Evolutionary conservation across 2,888 invertebrate genomes (phyloP).

Genomic region (Byasa hedistus): DNA sequence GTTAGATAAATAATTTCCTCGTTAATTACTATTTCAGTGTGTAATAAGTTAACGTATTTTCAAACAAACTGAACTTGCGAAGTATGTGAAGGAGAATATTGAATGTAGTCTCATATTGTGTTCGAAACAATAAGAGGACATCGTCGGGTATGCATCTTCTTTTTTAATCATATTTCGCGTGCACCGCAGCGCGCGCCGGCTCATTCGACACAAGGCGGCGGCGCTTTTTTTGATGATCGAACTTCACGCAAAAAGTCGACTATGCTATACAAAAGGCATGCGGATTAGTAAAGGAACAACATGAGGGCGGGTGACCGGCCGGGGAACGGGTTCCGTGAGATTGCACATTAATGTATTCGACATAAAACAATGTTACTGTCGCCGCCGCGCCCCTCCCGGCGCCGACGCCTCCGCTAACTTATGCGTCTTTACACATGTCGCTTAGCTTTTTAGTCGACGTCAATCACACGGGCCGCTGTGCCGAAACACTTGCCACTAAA

Average conservation of each 20-base stretch:
- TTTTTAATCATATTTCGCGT: constrained; percentile 28
- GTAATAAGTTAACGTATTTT: too few relatives aligned
- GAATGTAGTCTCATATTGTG: constrained; percentile 27
- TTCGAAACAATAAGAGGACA: constrained; percentile 26
- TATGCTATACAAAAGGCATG: constrained; percentile 58
- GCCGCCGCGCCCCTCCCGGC: constrained; percentile 38
- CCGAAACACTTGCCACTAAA: neutral
- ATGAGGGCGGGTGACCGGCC: constrained; percentile 51
- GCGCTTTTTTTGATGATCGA: constrained; percentile 57
- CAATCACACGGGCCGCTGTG: constrained; percentile 9
- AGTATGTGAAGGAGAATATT: constrained; percentile 20
- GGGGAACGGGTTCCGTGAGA: constrained; percentile 66
- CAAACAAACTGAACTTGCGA: constrained; percentile 6
- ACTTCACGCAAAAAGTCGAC: constrained; percentile 58
- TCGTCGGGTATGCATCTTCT: constrained; percentile 23
- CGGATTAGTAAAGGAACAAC: constrained; percentile 67
- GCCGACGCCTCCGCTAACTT: constrained; percentile 49
- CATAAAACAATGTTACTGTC: constrained; percentile 53
- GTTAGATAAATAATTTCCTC: too few relatives aligned
- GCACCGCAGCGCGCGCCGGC: constrained; percentile 38
- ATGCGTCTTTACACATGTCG: constrained; percentile 51
- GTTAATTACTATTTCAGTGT: too few relatives aligned
- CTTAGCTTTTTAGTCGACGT: constrained; percentile 28
- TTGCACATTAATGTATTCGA: constrained; percentile 64
- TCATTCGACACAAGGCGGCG: constrained; percentile 54